Percentiles rank a stretch among this genome's conserved stretches.
These are phyloP conservation scores for Pelochelys cantorii DNA, from an alignment of 2,797 vertebrate species.

Conservation along the genomic window DNA sequence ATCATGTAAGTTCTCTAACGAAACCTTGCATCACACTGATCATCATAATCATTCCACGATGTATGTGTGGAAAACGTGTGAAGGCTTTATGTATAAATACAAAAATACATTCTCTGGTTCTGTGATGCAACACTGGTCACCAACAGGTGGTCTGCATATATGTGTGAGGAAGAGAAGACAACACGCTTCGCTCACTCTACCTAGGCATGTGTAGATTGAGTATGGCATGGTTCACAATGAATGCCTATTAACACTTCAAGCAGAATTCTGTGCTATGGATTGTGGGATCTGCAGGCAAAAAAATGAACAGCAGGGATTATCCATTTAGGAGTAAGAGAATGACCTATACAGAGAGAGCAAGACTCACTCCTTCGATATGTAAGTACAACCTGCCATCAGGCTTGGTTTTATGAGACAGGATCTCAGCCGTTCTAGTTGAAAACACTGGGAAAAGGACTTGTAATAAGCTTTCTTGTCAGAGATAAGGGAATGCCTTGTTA, in stretches of 20 bases:
- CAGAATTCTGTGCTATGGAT: neutral
- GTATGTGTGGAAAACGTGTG: neutral
- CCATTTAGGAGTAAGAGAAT: neutral
- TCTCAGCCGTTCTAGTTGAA: neutral
- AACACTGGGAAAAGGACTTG: neutral
- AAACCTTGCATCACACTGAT: neutral
- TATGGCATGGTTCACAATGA: neutral
- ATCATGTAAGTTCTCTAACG: no score
- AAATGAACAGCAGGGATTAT: neutral
- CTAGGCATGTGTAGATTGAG: neutral
- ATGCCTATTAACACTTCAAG: neutral
- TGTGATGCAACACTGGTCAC: neutral
- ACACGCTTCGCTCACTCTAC: neutral
- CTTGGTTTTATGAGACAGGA: neutral
- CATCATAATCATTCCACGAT: neutral
- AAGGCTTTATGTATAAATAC: neutral
- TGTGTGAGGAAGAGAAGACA: neutral
- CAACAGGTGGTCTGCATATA: neutral
- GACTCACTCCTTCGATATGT: neutral
- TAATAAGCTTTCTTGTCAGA: neutral
- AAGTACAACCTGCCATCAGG: neutral
- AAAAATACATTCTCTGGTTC: neutral
- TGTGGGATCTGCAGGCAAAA: neutral
- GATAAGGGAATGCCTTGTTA: neutral
- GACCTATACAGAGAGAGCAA: no score